These are phyloP conservation scores for Styela plicata DNA, from an alignment of 23 tunicate species.

Conservation along the genomic window DNA sequence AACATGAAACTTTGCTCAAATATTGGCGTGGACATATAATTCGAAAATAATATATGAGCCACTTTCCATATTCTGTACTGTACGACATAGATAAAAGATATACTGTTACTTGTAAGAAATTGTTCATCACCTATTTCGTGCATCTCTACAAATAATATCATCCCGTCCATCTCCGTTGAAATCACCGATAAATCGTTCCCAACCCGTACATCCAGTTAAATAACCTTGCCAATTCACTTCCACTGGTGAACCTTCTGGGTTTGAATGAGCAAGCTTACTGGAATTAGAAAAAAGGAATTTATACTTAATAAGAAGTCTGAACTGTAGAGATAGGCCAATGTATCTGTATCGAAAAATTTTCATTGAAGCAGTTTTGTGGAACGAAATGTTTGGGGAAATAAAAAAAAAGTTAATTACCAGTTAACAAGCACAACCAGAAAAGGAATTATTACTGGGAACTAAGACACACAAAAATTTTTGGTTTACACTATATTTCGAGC, in stretches of 20 bases:
- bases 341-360: too few species aligned
- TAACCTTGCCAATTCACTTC: constrained; percentile 5
- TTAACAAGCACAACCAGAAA: too few species aligned
- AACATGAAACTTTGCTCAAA: too few species aligned
- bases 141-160: constrained; percentile 6
- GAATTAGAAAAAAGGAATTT: not conserved
- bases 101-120: too few species aligned
- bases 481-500: too few species aligned
- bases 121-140: not conserved
- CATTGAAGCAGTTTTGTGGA: too few species aligned
- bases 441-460: too few species aligned
- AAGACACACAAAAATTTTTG: too few species aligned
- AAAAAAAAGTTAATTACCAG: too few species aligned
- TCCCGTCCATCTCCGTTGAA: constrained; percentile 10
- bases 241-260: not conserved
- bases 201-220: not conserved
- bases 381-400: too few species aligned
- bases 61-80: not conserved
- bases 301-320: not conserved
- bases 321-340: too few species aligned
- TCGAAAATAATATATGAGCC: not conserved
- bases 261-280: constrained; percentile 1
- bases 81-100: not conserved
- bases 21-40: too few species aligned
- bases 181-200: not conserved